Conservation (phyloP, 2,113 vertebrate genomes). For the Alligator sinensis region DNA sequence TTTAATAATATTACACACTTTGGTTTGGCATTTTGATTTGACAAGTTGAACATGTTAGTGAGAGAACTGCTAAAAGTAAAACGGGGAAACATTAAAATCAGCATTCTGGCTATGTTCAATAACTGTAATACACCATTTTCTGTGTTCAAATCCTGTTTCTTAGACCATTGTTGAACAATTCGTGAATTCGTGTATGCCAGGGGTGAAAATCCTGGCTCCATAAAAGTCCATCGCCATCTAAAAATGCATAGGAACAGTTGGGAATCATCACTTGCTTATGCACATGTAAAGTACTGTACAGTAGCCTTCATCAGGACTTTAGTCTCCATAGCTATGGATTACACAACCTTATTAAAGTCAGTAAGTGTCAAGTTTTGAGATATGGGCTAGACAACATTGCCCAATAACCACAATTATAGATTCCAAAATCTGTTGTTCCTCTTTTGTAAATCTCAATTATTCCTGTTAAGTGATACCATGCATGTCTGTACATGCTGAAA, state of each 20-base stretch:
- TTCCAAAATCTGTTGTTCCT: conserved; percentile 74
- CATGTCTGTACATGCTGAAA: neutral
- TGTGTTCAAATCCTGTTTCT: conserved; percentile 11
- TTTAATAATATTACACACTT: conserved; percentile 5
- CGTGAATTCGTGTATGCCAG: neutral
- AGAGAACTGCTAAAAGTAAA: neutral
- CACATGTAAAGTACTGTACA: conserved; percentile 14
- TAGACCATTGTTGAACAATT: conserved; percentile 32
- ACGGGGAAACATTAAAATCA: neutral
- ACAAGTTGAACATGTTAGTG: neutral
- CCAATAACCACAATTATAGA: conserved; percentile 74
- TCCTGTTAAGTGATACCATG: conserved; percentile 37
- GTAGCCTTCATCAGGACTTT: neutral
- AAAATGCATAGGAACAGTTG: conserved; percentile 45
- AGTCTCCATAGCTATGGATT: conserved; percentile 36
- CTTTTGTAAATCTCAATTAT: conserved; percentile 73
- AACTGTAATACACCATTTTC: conserved; percentile 3
- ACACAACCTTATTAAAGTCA: conserved; percentile 68
- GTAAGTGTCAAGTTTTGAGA: conserved; percentile 76
- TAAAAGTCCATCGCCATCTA: neutral
- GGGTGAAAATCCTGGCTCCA: conserved; percentile 27
- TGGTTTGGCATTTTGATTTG: conserved; percentile 9
- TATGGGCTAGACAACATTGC: conserved; percentile 71
- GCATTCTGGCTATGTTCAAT: neutral
- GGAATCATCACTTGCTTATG: conserved; percentile 42